Percentiles rank a stretch among this genome's conserved stretches.
phyloP scores from a whole-genome alignment of 2,113 vertebrate species.

The Romanogobio albipinnatus region DNA sequence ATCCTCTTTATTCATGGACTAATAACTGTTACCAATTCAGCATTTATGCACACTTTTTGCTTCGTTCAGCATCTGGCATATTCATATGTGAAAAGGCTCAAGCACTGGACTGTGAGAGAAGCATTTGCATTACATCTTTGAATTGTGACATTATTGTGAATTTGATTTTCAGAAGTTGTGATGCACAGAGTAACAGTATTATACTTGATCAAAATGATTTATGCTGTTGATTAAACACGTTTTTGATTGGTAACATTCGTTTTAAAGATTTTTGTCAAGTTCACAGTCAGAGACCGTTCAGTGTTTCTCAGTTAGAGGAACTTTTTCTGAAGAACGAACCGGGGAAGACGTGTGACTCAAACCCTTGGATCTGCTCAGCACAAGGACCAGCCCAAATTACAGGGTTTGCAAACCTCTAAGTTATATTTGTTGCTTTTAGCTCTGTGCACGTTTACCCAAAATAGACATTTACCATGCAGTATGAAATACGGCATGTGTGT shows the following conservation, averaged over 20 bases:
- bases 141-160: not conserved
- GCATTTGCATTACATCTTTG: not conserved
- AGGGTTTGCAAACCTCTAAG: constrained; percentile 47
- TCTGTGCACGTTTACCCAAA: not conserved
- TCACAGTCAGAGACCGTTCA: not conserved
- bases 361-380: constrained; percentile 3
- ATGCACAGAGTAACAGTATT: not conserved
- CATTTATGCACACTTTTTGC: not conserved
- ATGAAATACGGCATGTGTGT: not conserved
- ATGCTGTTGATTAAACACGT: not conserved
- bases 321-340: not conserved
- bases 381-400: constrained; percentile 52
- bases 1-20: not conserved
- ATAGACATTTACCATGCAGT: not conserved
- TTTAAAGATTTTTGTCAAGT: not conserved
- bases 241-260: not conserved
- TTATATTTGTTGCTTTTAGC: constrained; percentile 50
- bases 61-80: not conserved
- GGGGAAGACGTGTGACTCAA: not conserved
- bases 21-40: not conserved
- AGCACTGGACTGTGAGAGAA: not conserved
- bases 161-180: not conserved
- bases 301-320: not conserved
- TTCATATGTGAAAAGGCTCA: not conserved
- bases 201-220: not conserved